Evolutionary conservation across 2,113 vertebrate genomes (phyloP).

Genomic region (Clinocottus analis): DNA sequence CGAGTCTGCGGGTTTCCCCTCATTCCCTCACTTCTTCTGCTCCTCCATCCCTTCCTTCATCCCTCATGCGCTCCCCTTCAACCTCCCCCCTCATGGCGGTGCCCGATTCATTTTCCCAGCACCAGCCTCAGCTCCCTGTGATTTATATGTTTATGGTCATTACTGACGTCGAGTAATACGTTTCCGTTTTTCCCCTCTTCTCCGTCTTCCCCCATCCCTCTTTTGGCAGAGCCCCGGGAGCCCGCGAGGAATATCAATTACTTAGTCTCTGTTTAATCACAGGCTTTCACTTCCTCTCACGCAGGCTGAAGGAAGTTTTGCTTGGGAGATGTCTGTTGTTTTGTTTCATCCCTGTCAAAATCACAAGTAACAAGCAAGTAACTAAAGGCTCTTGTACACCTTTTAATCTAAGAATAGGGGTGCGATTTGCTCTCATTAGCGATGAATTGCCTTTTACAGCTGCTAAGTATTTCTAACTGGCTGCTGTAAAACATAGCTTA

Average conservation of each 20-base stretch:
- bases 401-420: conserved; percentile 5
- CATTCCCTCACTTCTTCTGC: conserved; percentile 46
- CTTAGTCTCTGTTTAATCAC: conserved; percentile 76
- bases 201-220: conserved; percentile 64
- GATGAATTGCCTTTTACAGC: background rate
- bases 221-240: conserved; percentile 71
- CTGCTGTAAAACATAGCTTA: conserved; percentile 7
- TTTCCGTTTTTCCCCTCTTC: conserved; percentile 66
- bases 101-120: conserved; percentile 75
- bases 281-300: conserved; percentile 43
- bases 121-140: conserved; percentile 72
- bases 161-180: conserved; percentile 84
- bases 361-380: conserved; percentile 2
- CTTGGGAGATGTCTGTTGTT: conserved; percentile 37
- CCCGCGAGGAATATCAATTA: conserved; percentile 84
- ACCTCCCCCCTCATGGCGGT: conserved; percentile 39
- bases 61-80: conserved; percentile 44
- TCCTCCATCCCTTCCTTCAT: conserved; percentile 38
- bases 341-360: conserved; percentile 19
- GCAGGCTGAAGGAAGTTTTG: conserved; percentile 37
- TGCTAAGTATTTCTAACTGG: background rate
- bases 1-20: conserved; percentile 27
- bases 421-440: conserved; percentile 29
- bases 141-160: conserved; percentile 87
- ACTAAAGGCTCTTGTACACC: background rate